Conservation (phyloP, 2,113 vertebrate genomes). For the Chunga burmeisteri region DNA sequence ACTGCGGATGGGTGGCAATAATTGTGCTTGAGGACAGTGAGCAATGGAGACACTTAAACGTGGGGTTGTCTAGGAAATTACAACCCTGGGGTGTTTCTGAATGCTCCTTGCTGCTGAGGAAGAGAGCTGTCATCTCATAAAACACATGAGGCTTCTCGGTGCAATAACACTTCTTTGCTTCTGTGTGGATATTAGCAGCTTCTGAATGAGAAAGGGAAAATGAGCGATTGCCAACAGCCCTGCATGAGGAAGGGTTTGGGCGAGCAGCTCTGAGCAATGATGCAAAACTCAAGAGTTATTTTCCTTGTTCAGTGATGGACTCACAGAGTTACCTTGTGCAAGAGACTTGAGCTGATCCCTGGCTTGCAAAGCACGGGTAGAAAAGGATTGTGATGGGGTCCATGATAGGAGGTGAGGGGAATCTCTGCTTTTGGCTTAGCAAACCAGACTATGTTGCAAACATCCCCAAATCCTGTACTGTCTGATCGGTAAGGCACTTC, state of each 20-base stretch:
- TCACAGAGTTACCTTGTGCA: neutral
- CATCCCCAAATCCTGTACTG: neutral
- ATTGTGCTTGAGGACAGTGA: neutral
- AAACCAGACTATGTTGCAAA: neutral
- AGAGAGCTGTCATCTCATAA: neutral
- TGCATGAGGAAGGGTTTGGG: neutral
- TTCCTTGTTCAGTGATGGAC: neutral
- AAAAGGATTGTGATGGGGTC: neutral
- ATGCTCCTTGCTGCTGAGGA: neutral
- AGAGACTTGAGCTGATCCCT: neutral
- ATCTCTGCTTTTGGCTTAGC: neutral
- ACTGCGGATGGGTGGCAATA: neutral
- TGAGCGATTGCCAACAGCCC: fast-evolving
- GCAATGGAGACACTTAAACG: neutral
- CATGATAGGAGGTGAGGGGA: fast-evolving
- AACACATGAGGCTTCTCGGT: neutral
- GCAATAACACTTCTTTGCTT: neutral
- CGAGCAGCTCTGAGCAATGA: neutral
- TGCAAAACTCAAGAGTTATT: neutral
- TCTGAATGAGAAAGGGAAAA: neutral
- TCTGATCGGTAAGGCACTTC: neutral
- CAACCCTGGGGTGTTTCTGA: neutral
- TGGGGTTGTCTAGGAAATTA: neutral
- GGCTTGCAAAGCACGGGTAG: neutral
- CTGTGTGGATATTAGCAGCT: neutral